A percentile compares a stretch with the other conserved stretches of the same genome.
Conservation (phyloP, 2,113 vertebrate genomes). For the Fregata magnificens region DNA sequence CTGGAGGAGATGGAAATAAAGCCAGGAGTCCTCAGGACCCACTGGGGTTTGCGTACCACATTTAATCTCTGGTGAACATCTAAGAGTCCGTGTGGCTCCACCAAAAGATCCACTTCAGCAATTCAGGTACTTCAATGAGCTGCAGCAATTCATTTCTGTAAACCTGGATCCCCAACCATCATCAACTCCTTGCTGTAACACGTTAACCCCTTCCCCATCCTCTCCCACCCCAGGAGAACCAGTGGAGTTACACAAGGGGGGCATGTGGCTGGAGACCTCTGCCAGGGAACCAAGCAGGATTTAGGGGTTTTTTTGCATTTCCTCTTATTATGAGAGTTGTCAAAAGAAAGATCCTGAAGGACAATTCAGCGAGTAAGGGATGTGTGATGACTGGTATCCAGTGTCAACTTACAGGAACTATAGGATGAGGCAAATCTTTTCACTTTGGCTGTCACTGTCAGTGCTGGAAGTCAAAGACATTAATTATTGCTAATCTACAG, state of each 20-base stretch:
- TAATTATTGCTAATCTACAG: not conserved
- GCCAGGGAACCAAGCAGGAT: not conserved
- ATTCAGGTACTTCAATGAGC: not conserved
- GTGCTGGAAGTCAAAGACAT: not conserved
- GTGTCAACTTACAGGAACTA: rapidly evolving
- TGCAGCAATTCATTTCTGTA: not conserved
- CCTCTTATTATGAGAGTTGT: not conserved
- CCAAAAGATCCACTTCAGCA: not conserved
- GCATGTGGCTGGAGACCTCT: not conserved
- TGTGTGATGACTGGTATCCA: not conserved
- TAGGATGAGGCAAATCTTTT: not conserved
- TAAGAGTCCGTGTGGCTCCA: rapidly evolving
- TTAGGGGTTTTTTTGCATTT: not conserved
- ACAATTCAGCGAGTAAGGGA: not conserved
- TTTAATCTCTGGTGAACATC: not conserved
- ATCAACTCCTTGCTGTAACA: not conserved
- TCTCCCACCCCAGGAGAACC: not conserved
- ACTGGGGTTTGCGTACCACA: not conserved
- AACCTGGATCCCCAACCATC: not conserved
- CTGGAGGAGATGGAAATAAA: not conserved
- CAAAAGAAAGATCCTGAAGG: not conserved
- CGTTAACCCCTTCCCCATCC: not conserved
- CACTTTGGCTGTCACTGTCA: not conserved
- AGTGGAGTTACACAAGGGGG: not conserved
- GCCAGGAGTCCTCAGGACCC: not conserved